Percentiles rank a stretch among this genome's conserved stretches.
Evolutionary conservation across 2,888 invertebrate species (phyloP).

Genomic region (Phortica magna): DNA sequence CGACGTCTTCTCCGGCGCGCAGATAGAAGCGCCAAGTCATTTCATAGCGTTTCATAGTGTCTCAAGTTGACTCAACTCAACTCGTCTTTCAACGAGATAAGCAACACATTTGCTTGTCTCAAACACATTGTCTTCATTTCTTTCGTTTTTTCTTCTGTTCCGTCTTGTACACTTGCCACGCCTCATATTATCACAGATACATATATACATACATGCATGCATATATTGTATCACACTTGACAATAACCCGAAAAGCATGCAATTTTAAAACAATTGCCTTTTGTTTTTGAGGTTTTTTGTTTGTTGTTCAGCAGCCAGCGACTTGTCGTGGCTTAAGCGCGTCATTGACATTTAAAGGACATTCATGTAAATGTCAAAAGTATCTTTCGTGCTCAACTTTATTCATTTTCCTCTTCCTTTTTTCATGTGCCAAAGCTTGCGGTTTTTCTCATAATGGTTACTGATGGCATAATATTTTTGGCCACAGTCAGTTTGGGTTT

Average conservation of each 20-base stretch:
- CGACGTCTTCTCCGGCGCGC: background rate
- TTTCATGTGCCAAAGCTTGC: background rate
- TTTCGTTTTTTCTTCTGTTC: background rate
- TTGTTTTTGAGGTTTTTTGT: background rate
- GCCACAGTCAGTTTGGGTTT: background rate
- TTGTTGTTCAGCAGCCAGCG: background rate
- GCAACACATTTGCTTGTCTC: constrained; percentile 1
- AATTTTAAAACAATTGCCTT: constrained; percentile 24
- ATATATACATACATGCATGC: background rate
- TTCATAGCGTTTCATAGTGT: too few species aligned
- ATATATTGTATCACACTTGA: background rate
- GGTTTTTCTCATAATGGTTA: background rate
- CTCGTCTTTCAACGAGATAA: constrained; percentile 1
- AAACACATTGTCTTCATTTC: background rate
- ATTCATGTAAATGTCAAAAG: constrained; percentile 16
- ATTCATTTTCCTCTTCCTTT: background rate
- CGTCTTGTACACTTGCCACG: background rate
- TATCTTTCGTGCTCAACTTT: background rate
- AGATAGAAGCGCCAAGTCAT: background rate
- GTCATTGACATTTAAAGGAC: constrained; percentile 22
- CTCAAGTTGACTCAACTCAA: background rate
- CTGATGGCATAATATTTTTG: constrained; percentile 8
- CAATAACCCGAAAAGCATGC: background rate
- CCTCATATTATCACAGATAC: background rate
- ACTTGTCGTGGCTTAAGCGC: constrained; percentile 6